Percentiles rank a stretch among this genome's conserved stretches.
Conservation (phyloP, 2,888 invertebrate genomes). For the Pseudeuparius sepicola region DNA sequence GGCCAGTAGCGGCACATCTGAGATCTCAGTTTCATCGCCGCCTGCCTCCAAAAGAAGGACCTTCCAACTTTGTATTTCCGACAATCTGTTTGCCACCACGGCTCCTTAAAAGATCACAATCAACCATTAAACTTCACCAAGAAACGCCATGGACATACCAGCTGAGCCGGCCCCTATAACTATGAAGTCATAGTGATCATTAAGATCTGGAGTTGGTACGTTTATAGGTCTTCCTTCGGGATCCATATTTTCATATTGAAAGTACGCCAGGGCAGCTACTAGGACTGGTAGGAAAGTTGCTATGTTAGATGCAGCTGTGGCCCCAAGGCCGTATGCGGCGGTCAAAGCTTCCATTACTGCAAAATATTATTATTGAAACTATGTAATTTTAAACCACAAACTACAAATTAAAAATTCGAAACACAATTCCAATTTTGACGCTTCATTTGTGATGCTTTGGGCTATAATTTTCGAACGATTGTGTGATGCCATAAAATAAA, state of each 20-base stretch:
- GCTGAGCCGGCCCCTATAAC: slow-evolving; percentile 81
- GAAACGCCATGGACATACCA: too few relatives aligned
- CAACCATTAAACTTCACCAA: slow-evolving; percentile 1
- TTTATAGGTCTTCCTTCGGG: slow-evolving; percentile 73
- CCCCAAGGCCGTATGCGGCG: slow-evolving; percentile 58
- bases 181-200: slow-evolving; percentile 72
- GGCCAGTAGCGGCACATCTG: slow-evolving; percentile 79
- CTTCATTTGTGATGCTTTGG: too few relatives aligned
- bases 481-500: too few relatives aligned
- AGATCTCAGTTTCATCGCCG: slow-evolving; percentile 83
- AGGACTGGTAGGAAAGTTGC: slow-evolving; percentile 78
- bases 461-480: too few relatives aligned
- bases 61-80: slow-evolving; percentile 70
- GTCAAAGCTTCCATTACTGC: slow-evolving; percentile 55
- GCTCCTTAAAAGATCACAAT: slow-evolving; percentile 47
- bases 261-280: slow-evolving; percentile 77
- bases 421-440: too few relatives aligned
- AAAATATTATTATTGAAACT: too few relatives aligned
- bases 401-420: slow-evolving; percentile 1
- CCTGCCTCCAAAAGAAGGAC: slow-evolving; percentile 77
- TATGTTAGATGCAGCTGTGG: slow-evolving; percentile 55
- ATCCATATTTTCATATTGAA: slow-evolving; percentile 75
- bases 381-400: slow-evolving; percentile 2
- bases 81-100: slow-evolving; percentile 73
- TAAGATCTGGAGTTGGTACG: slow-evolving; percentile 52